These are phyloP conservation scores for Drosophila dives DNA, from an alignment of 2,888 invertebrate genomes.

Conservation along the genomic window DNA sequence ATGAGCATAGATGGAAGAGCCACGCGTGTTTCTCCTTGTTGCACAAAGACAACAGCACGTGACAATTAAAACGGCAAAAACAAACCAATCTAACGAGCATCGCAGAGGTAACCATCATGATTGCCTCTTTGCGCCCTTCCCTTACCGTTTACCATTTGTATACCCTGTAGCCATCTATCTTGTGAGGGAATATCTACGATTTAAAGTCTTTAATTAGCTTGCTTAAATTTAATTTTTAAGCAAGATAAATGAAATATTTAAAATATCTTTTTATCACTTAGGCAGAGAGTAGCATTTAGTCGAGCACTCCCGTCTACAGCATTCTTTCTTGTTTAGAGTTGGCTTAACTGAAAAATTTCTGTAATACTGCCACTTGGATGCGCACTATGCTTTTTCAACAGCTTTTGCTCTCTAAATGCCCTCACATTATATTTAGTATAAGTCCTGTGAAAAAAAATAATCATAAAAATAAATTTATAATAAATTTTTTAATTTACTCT, in stretches of 20 bases:
- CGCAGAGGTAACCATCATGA: conserved; percentile 34
- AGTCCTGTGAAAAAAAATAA: not conserved
- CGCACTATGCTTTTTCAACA: not conserved
- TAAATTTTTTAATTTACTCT: not conserved
- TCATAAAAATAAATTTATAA: not conserved
- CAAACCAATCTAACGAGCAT: conserved; percentile 55
- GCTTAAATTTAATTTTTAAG: not conserved
- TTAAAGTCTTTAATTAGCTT: not conserved
- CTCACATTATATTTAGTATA: too few species aligned
- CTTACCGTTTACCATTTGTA: conserved; percentile 1
- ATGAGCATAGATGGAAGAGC: not conserved
- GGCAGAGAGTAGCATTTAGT: not conserved
- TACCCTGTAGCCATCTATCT: not conserved
- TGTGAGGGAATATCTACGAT: not conserved
- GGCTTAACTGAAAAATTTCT: conserved; percentile 6
- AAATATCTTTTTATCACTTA: accelerated
- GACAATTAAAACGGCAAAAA: conserved; percentile 52
- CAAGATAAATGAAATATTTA: not conserved
- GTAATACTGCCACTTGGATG: not conserved
- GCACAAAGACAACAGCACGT: conserved; percentile 61
- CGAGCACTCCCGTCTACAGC: not conserved
- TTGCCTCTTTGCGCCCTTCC: conserved; percentile 2
- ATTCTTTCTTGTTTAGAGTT: conserved; percentile 1
- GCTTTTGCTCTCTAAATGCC: not conserved
- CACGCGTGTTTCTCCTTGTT: conserved; percentile 36